phyloP scores from a whole-genome alignment of 2,888 invertebrate genomes.

The Diarsia dahlii region DNA sequence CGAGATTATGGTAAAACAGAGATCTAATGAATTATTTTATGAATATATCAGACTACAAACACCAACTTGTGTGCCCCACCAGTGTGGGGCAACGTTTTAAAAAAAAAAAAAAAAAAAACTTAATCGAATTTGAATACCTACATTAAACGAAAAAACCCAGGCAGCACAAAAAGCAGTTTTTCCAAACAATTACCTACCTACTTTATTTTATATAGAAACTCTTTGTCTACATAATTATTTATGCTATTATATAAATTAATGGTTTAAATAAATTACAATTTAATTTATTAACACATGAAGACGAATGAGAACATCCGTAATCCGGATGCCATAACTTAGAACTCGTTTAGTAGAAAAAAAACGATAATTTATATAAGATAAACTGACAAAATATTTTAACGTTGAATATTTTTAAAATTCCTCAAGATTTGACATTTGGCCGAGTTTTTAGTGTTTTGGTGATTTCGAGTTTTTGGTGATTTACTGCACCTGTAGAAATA shows the following conservation, averaged over 20 bases:
- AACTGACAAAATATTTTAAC: not conserved
- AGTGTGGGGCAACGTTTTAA: no score
- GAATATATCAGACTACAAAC: no score
- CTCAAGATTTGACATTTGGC: no score
- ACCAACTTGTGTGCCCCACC: no score
- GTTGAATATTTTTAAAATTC: slow-evolving; percentile 1
- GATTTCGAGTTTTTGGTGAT: no score
- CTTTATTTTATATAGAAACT: not conserved
- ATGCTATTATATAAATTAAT: not conserved
- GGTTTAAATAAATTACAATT: not conserved
- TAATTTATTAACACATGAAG: slow-evolving; percentile 8
- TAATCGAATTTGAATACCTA: no score
- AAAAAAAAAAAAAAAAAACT: no score
- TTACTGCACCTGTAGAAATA: not conserved
- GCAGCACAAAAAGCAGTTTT: not conserved
- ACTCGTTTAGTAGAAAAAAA: slow-evolving; percentile 21
- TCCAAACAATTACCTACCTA: not conserved
- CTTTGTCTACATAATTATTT: not conserved
- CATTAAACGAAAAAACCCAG: not conserved
- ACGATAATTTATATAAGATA: not conserved
- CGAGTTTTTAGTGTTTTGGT: no score
- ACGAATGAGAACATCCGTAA: slow-evolving; percentile 16
- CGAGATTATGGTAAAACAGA: no score
- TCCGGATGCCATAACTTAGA: slow-evolving; percentile 31
- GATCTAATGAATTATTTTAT: no score